Conservation (phyloP, 1,140 invertebrate genomes). For the Ips typographus region DNA sequence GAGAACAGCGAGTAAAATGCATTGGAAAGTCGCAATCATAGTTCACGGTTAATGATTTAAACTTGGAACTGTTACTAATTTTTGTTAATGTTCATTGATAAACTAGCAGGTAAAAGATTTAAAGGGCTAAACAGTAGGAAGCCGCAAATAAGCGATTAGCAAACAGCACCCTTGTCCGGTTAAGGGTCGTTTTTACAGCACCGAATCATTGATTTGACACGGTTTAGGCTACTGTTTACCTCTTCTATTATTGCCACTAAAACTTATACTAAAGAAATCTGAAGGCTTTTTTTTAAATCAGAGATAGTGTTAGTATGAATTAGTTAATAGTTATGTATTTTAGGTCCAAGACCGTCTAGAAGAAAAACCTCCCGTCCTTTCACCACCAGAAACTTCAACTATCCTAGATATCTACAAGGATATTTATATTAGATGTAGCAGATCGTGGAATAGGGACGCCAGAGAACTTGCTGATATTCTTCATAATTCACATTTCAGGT, state of each 20-base stretch:
- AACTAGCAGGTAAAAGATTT: too few species aligned
- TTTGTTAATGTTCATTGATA: too few species aligned
- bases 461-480: slow-evolving; percentile 56
- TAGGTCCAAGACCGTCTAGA: slow-evolving; percentile 59
- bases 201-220: too few species aligned
- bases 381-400: slow-evolving; percentile 52
- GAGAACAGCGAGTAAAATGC: too few species aligned
- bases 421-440: slow-evolving; percentile 50
- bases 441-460: slow-evolving; percentile 52
- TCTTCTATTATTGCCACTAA: neutral
- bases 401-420: slow-evolving; percentile 52
- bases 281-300: too few species aligned
- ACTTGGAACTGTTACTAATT: too few species aligned
- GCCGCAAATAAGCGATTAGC: neutral
- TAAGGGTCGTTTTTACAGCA: too few species aligned
- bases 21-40: too few species aligned
- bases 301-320: too few species aligned
- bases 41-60: too few species aligned
- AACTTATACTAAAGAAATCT: too few species aligned
- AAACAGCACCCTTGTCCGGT: too few species aligned
- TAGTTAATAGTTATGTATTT: slow-evolving; percentile 16
- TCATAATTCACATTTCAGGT: slow-evolving; percentile 50
- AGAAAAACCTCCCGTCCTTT: slow-evolving; percentile 48
- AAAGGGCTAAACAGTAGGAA: neutral
- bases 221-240: neutral